Base-by-base conservation (phyloP, 2,888 invertebrate genomes). In the Liodrosophila aerea region DNA sequence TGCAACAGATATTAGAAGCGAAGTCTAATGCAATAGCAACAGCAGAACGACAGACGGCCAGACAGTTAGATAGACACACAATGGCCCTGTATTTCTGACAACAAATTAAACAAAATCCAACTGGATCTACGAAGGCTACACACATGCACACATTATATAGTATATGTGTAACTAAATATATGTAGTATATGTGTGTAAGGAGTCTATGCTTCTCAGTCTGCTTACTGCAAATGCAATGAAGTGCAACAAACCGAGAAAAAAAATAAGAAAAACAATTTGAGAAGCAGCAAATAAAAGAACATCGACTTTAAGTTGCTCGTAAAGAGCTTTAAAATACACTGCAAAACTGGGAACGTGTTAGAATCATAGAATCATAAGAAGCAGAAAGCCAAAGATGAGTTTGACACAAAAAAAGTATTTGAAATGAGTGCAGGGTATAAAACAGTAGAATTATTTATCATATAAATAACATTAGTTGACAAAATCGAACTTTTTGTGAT, bases 1-100 rank as follows among this genome's bases (percentile, higher is more conserved):
- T 81, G 80, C 80, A 71, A 51, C 73, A 73, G 67, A 85, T 81
- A 81, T 81, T 81, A 83, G 73, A 83, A 49, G 60, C 81, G 80
- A 85, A 83, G 82, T 83, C 67, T 68, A 85, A 85, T 73, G 64
- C 63, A 74, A 61, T 64, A 49, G 63, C 51, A 74, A 39, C 49
- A 44, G 40, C 33, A 64, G 27, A 30, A 29, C 51, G 36, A 27
- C 39, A 31, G 7, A n/a, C 18, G 15, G 8, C 11, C 34, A 36
- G 37, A n/a, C 37, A 39, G 39, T n/a, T 16, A n/a, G 39, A n/a
- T 5, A n/a, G 37, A 30, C 37, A 49, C 29, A 36, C 29, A 36
- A 76, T 67, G 66, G 66, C 46, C 64, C 60, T 62, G 64, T 44
- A 64, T 72, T 82, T 83, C 73, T 76, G 75, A 74, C 78, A 82